Percentiles rank a stretch among this genome's conserved stretches.
These are phyloP conservation scores for Heliconius hortense DNA, from an alignment of 2,888 invertebrate species.

Conservation along the genomic window DNA sequence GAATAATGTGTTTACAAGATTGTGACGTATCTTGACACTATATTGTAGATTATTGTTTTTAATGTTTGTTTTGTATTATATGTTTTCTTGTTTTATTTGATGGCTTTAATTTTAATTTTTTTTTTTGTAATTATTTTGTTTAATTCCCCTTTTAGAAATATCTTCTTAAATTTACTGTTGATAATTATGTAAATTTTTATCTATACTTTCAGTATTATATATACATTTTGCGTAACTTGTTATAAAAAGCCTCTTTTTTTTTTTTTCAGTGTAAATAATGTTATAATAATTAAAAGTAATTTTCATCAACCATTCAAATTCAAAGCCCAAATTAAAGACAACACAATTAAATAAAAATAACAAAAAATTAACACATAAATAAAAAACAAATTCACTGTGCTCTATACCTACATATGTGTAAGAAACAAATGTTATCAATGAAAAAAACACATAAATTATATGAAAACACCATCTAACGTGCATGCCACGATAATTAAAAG, in stretches of 20 bases:
- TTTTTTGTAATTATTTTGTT: not conserved
- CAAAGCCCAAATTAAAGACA: slow-evolving; percentile 15
- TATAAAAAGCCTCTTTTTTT: too few relatives aligned
- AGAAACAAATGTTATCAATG: not conserved
- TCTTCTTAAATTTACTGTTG: too few relatives aligned
- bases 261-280: too few relatives aligned
- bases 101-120: not conserved
- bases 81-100: not conserved
- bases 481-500: not conserved
- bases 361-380: not conserved
- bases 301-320: slow-evolving; percentile 13
- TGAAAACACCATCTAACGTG: slow-evolving; percentile 6
- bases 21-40: not conserved
- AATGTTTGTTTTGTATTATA: not conserved
- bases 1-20: not conserved
- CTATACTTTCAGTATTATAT: too few relatives aligned
- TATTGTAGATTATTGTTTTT: not conserved
- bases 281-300: not conserved
- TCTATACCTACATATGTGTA: not conserved
- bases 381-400: slow-evolving; percentile 2
- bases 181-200: too few relatives aligned
- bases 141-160: not conserved
- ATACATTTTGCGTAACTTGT: too few relatives aligned
- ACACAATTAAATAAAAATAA: not conserved
- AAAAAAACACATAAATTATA: not conserved